Evolutionary conservation across 2,888 invertebrate genomes (phyloP), one percentile per base, ranked within the genome.

Genomic region (Cephalotes varians): DNA sequence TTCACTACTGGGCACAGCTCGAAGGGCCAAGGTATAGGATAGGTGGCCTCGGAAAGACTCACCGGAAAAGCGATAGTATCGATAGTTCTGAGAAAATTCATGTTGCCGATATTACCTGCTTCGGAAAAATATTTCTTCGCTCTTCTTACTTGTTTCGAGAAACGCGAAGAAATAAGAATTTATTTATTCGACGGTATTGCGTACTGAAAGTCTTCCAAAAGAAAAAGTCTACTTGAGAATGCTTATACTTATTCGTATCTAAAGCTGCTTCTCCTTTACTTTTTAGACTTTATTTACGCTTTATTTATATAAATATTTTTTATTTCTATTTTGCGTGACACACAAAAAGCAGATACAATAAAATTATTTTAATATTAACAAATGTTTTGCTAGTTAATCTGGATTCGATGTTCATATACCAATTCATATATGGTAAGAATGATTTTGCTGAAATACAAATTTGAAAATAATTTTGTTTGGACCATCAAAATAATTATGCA

Each of bases 61-160:
- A 21, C 71, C 71, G 49, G 76, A 62, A 31, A 28, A 67, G 44
- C 62, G 82, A 34, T 60, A 82, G n/a, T 73, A 71, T 15, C 79
- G 73, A 74, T 73, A 82, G 65, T 84, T 82, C 51, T 34, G 60
- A 64, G 85, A 64, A 86, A 88, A 88, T 83, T 91, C 85, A 85
- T 85, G 82, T 74, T 85, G 77, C 85, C 83, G 87, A 91, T 92
- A 88, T 88, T 90, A 91, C 31, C 18, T 6, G 18, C 15, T 65
- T 15, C 12, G 37, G n/a, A 34, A 67, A 51, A 65, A 51, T 64
- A 51, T 51, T 89, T 87, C 86, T 84, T 73, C 81, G 77, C 71
- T 62, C 54, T 76, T 74, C 84, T 81, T 79, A 84, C 73, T 89
- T 85, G 34, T 34, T 62, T 25, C 28, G 12, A 74, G 12, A 62